Base-by-base conservation (phyloP, 1,140 invertebrate species). In the Drosophila baimaii region DNA sequence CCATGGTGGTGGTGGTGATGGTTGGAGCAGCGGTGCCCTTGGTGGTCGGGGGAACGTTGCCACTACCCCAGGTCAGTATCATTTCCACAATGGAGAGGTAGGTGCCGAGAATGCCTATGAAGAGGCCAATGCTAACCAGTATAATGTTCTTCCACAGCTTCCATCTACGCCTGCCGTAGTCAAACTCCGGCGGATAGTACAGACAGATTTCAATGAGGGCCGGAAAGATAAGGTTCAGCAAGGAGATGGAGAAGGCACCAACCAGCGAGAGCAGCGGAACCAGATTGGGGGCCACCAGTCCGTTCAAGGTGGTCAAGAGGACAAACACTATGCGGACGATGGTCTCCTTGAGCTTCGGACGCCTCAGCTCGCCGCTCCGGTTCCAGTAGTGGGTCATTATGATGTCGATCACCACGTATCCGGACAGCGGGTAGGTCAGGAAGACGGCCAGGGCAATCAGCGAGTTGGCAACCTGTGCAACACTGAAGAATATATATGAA, bases 191-290 rank as follows among this genome's bases (percentile, higher is more conserved):
- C 9, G 62, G 66, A 35, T 54, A 70, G 17, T 35, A 37, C 21
- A 84, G 64, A 19, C 77, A 77, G 1, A 84, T 44, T 3, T 84
- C 77, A 5, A 80, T 64, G 5, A 43, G 17, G 2, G 71, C 64
- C 2, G 81, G 81, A 17, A 79, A 84, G 23, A 84, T 44, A 2
- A 84, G 21, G 46, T 84, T 84, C 15, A 84, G 58, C 41, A 80
- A 15, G 29, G 81, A 77, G 9, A 84, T 65, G 21, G 77, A 41
- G 3, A 84, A 51, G 1, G 81, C 63, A 0, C 81, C 81, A 3
- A 77, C 19, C 10, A 84, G 31, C 6, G 62, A 33, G 15, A 83
- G 2, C 0, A 79, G 41, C 0, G 81, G 77, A 9, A 73, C 41
- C 12, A 83, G n/a, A 39, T 77, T 56, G 3, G 81, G 51, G 7